Evolutionary conservation across 2,797 vertebrate genomes (phyloP).

Genomic region (Pteronotus mesoamericanus): DNA sequence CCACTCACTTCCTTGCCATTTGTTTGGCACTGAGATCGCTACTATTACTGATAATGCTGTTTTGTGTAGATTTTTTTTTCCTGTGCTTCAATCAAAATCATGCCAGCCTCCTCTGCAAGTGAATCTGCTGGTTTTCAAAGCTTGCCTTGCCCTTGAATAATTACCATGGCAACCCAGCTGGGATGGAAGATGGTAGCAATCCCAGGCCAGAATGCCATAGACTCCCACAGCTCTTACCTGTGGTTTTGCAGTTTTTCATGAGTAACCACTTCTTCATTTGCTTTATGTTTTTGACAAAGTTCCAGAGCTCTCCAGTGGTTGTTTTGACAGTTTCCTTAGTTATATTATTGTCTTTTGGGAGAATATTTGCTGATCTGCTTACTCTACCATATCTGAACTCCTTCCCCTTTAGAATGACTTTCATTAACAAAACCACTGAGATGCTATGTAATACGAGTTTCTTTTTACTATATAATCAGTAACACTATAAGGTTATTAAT

Average conservation of each 20-base stretch:
- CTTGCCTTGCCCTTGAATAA: background rate
- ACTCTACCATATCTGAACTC: background rate
- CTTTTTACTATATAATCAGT: background rate
- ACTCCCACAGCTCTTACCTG: background rate
- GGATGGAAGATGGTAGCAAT: background rate
- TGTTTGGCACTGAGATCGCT: background rate
- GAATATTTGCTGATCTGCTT: background rate
- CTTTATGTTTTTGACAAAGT: background rate
- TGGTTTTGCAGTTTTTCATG: background rate
- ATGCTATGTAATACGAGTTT: background rate
- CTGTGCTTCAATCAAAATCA: background rate
- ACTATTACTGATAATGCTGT: background rate
- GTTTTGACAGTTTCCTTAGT: background rate
- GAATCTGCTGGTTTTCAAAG: background rate
- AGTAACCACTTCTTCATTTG: constrained; percentile 1
- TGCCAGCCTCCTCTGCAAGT: background rate
- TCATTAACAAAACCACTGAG: background rate
- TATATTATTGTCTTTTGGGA: background rate
- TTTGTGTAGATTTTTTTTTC: background rate
- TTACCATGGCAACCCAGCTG: background rate
- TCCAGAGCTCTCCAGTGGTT: background rate
- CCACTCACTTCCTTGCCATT: background rate
- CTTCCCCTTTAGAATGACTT: background rate
- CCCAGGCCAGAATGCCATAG: background rate
- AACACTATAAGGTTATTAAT: background rate